Evolutionary conservation across 2,888 invertebrate genomes (phyloP).

Genomic region (Agriopis aurantiaria): DNA sequence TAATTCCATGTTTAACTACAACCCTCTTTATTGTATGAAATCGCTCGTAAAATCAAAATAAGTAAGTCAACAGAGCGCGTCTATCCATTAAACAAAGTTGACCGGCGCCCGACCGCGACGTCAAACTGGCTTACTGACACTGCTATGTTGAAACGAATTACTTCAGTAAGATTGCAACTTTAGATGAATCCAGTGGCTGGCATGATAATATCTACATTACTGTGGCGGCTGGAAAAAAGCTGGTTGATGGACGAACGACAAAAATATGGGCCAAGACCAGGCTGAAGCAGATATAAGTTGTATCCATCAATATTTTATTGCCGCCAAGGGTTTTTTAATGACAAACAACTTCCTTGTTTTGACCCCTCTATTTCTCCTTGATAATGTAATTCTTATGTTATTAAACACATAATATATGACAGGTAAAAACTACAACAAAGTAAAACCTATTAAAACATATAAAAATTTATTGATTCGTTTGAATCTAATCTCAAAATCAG

Average conservation of each 20-base stretch:
- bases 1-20: slow-evolving; percentile 11
- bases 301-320: no score
- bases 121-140: slow-evolving; percentile 14
- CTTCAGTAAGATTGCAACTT: slow-evolving; percentile 8
- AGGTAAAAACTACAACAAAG: not conserved
- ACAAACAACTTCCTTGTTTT: no score
- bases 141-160: slow-evolving; percentile 23
- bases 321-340: no score
- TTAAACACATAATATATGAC: no score
- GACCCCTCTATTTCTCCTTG: no score
- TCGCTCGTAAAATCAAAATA: slow-evolving; percentile 29
- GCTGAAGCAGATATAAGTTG: no score
- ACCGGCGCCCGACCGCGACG: slow-evolving; percentile 27
- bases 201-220: not conserved
- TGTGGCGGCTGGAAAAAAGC: not conserved
- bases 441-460: not conserved
- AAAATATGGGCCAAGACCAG: no score
- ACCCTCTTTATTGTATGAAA: slow-evolving; percentile 21
- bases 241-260: not conserved
- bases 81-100: slow-evolving; percentile 33
- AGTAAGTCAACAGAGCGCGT: slow-evolving; percentile 27
- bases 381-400: no score
- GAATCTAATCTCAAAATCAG: slow-evolving; percentile 5
- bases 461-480: not conserved
- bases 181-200: slow-evolving; percentile 6